Evolutionary conservation across 1,140 invertebrate species (phyloP).

Genomic region (Lepidotrigona ventralis): DNA sequence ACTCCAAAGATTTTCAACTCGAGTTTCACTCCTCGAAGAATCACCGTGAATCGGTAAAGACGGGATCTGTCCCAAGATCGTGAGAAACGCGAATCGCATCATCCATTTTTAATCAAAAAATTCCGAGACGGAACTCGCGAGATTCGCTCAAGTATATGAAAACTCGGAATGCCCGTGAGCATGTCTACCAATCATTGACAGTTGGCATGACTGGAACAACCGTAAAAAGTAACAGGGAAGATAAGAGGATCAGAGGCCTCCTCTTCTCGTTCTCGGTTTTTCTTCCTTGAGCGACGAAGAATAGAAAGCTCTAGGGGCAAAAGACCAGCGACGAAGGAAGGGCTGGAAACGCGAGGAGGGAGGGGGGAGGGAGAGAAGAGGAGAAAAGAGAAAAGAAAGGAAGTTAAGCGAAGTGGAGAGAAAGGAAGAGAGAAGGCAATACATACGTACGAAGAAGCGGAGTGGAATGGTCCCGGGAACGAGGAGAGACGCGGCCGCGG

Average conservation of each 20-base stretch:
- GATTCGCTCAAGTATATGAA: not conserved
- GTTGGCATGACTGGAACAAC: not conserved
- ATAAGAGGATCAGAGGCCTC: constrained; percentile 24
- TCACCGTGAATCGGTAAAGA: not conserved
- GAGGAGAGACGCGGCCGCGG: constrained; percentile 57
- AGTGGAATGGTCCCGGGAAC: constrained; percentile 8
- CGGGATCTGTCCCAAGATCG: not conserved
- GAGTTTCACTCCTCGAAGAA: not conserved
- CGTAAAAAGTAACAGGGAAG: constrained; percentile 13
- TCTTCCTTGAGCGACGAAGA: constrained; percentile 17
- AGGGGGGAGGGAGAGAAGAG: too few species aligned
- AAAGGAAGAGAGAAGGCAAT: constrained; percentile 16
- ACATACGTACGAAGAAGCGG: constrained; percentile 2
- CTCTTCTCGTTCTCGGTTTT: constrained; percentile 31
- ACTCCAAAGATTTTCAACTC: not conserved
- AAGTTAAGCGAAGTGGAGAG: not conserved
- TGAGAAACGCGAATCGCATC: not conserved
- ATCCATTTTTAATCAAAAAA: not conserved
- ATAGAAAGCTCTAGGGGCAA: constrained; percentile 25
- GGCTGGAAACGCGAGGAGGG: too few species aligned
- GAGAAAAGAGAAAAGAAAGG: not conserved
- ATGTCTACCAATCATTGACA: not conserved
- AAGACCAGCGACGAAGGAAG: too few species aligned
- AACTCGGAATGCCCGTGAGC: not conserved
- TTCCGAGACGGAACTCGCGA: not conserved